phyloP scores from a whole-genome alignment of 1,140 invertebrate genomes.

The Cydia fagiglandana region DNA sequence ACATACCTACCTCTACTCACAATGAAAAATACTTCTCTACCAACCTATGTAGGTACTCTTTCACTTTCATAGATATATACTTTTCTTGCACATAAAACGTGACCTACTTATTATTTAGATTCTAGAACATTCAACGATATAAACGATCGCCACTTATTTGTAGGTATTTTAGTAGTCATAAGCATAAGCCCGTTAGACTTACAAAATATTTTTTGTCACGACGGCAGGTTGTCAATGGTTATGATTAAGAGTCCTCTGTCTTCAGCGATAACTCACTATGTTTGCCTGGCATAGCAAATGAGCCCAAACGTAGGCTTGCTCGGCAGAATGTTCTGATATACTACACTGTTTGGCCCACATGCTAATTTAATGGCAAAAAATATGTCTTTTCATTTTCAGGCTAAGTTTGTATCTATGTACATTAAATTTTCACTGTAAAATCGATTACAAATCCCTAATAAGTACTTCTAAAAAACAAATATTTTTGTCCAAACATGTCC shows the following conservation, averaged over 20 bases:
- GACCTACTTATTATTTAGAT: too few species aligned
- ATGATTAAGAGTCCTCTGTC: slow-evolving; percentile 56
- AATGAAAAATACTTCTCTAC: too few species aligned
- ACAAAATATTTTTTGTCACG: slow-evolving; percentile 3
- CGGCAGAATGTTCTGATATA: slow-evolving; percentile 43
- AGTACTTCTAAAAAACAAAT: too few species aligned
- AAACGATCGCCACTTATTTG: not conserved
- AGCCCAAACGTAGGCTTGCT: slow-evolving; percentile 61
- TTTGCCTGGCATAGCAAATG: slow-evolving; percentile 67
- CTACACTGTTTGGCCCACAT: slow-evolving; percentile 3
- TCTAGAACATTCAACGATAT: not conserved
- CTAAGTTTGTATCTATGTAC: not conserved
- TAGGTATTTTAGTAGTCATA: too few species aligned
- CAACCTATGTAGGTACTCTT: too few species aligned
- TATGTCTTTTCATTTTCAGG: not conserved
- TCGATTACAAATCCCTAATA: too few species aligned
- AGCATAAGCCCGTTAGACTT: not conserved
- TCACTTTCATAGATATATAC: too few species aligned
- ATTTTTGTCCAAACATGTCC: too few species aligned
- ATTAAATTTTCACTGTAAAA: too few species aligned
- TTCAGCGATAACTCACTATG: slow-evolving; percentile 58
- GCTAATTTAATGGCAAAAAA: slow-evolving; percentile 22
- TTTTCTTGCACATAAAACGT: too few species aligned
- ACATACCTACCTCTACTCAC: too few species aligned
- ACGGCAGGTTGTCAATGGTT: not conserved